Evolutionary conservation across 1,140 invertebrate genomes (phyloP).

Genomic region (Leptopilina boulardi): DNA sequence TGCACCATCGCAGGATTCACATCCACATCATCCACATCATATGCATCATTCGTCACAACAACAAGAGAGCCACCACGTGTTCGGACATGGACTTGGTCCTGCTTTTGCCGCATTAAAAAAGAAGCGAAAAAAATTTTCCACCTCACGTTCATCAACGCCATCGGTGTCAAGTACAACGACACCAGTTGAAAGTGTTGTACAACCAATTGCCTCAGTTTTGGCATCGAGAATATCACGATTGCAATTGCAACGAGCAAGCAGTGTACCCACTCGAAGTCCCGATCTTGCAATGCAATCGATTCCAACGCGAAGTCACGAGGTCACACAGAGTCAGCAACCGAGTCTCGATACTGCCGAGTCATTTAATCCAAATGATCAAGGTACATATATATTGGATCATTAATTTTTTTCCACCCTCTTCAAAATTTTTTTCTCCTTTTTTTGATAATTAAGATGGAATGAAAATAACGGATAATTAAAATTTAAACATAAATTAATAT

Average conservation of each 20-base stretch:
- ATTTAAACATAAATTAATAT: too few species aligned
- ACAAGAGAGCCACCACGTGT: conserved; percentile 66
- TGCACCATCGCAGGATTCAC: conserved; percentile 57
- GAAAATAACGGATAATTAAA: too few species aligned
- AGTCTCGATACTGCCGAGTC: conserved; percentile 73
- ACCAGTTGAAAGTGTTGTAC: conserved; percentile 55
- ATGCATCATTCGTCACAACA: conserved; percentile 50
- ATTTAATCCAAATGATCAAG: conserved; percentile 64
- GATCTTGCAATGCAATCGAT: conserved; percentile 69
- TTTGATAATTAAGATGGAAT: too few species aligned
- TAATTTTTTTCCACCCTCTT: conserved; percentile 47
- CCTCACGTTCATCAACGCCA: conserved; percentile 82
- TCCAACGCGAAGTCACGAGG: conserved; percentile 69
- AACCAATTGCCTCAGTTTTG: conserved; percentile 54
- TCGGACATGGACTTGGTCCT: conserved; percentile 62
- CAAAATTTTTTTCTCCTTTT: not conserved
- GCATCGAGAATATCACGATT: conserved; percentile 62
- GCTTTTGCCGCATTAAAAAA: conserved; percentile 83
- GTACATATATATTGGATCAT: conserved; percentile 42
- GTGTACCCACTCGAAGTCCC: conserved; percentile 77
- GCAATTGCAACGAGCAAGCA: conserved; percentile 79
- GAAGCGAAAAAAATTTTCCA: conserved; percentile 88
- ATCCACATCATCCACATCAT: conserved; percentile 53
- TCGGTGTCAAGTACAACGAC: conserved; percentile 71
- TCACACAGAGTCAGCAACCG: conserved; percentile 76